These are phyloP conservation scores for Clamator glandarius DNA, from an alignment of 2,797 vertebrate genomes.

Conservation along the genomic window DNA sequence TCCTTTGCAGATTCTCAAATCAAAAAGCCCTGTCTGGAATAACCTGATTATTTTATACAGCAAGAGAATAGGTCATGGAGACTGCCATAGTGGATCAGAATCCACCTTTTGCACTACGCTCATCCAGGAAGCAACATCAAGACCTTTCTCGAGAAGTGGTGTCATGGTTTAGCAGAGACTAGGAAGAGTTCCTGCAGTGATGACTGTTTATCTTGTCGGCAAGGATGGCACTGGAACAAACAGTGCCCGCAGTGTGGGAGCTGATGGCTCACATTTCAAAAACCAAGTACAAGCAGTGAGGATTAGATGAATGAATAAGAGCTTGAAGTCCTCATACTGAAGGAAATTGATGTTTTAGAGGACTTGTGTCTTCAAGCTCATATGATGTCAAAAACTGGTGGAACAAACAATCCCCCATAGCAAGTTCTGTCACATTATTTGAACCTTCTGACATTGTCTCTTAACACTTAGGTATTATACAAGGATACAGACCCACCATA, in stretches of 20 bases:
- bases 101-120: neutral
- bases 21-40: neutral
- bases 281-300: neutral
- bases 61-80: neutral
- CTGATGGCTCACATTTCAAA: neutral
- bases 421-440: neutral
- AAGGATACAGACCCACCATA: neutral
- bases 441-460: neutral
- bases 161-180: neutral
- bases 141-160: neutral
- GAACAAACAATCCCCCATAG: neutral
- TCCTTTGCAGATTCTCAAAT: neutral
- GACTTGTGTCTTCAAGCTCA: neutral
- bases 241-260: neutral
- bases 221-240: neutral
- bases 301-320: neutral
- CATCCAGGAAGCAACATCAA: neutral
- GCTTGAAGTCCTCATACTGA: neutral
- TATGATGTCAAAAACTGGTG: neutral
- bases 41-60: neutral
- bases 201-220: neutral
- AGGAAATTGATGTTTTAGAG: neutral
- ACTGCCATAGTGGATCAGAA: neutral
- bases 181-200: neutral
- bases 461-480: neutral